Evolutionary conservation across 1,140 invertebrate genomes (phyloP).

Genomic region (Armadillidium nasatum): DNA sequence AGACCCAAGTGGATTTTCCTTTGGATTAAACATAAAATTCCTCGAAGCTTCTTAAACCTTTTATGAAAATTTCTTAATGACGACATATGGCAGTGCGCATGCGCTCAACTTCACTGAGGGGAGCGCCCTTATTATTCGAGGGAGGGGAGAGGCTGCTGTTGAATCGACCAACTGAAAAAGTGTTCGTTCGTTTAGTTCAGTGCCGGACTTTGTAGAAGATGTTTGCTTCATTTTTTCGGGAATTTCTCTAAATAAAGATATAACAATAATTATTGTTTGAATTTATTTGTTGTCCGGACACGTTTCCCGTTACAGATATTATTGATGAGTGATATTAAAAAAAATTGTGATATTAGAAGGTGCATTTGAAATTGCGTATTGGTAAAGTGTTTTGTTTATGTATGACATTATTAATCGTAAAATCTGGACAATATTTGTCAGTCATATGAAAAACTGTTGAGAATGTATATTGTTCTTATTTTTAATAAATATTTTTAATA

Average conservation of each 20-base stretch:
- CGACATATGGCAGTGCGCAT: neutral
- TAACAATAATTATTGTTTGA: neutral
- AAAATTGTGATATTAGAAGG: neutral
- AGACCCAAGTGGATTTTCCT: too few relatives aligned
- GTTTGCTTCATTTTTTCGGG: neutral
- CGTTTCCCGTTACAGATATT: neutral
- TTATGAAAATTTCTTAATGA: neutral
- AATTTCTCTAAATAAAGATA: neutral
- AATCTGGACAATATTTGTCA: neutral
- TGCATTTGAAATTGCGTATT: neutral
- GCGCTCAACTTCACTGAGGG: neutral
- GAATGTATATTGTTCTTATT: neutral
- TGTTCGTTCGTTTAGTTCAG: neutral
- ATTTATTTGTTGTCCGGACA: neutral
- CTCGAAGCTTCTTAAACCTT: too few relatives aligned
- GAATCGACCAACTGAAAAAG: neutral
- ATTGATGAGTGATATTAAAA: constrained; percentile 2
- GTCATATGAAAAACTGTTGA: too few relatives aligned
- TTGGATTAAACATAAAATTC: too few relatives aligned
- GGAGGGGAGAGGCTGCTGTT: neutral
- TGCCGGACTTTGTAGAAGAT: neutral
- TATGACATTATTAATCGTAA: neutral
- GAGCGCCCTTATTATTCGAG: neutral
- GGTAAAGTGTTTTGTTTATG: neutral
- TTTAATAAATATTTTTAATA: neutral